These are phyloP conservation scores for crab-eating macaque (Macaca fascicularis) DNA, from an alignment of 2,113 vertebrate genomes.

Conservation along the genomic window DNA sequence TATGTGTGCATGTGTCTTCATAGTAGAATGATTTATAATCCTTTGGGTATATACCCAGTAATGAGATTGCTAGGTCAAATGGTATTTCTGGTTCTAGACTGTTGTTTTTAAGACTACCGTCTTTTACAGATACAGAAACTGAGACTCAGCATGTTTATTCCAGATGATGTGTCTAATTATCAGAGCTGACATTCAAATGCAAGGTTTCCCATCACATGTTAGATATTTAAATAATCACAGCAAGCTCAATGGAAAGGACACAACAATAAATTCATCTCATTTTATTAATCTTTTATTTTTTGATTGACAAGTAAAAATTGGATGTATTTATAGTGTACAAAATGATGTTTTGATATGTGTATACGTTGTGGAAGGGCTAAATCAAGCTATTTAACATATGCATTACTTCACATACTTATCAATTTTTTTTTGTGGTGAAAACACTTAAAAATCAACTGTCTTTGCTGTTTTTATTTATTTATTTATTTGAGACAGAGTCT, in stretches of 20 bases:
- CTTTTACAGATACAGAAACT: not conserved
- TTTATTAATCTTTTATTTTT: not conserved
- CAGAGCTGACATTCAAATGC: not conserved
- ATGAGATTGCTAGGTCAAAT: too few species aligned
- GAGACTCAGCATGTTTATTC: not conserved
- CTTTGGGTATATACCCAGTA: too few species aligned
- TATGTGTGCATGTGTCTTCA: too few species aligned
- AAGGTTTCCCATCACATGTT: not conserved
- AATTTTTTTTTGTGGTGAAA: not conserved
- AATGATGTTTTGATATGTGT: not conserved
- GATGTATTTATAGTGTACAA: not conserved
- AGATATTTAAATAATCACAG: not conserved
- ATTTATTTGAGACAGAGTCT: too few species aligned
- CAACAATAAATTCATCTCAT: not conserved
- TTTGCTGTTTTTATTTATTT: too few species aligned
- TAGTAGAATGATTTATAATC: too few species aligned
- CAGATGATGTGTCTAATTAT: not conserved
- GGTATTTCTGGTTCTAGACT: too few species aligned
- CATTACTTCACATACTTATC: not conserved
- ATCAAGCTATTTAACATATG: not conserved
- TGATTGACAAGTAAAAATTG: not conserved
- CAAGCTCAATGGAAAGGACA: not conserved
- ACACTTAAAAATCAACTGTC: not conserved
- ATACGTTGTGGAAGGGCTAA: not conserved
- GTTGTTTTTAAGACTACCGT: not conserved